Base-by-base conservation (phyloP, 2,113 vertebrate species). In the Salvelinus fontinalis region DNA sequence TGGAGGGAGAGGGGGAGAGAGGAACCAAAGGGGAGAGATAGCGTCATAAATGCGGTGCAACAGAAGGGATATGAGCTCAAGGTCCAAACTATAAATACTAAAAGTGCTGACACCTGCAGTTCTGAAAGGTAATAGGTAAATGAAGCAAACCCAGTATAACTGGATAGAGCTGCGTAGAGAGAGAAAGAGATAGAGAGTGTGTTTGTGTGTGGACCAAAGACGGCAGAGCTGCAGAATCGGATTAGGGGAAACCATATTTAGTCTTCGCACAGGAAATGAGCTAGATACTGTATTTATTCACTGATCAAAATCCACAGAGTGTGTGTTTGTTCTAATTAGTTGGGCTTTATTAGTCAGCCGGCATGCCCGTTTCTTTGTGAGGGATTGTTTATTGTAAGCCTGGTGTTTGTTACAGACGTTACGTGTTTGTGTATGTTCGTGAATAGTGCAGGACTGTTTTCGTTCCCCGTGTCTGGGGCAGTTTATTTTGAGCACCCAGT, bases 201-300 rank as follows among this genome's bases (percentile, higher is more conserved):
- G 49, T 71, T 49, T 82, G 13, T 14, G 71, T n/a, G 34, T 74
- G 83, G 64, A 69, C 71, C 48, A 80, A 75, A 72, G 70, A 74
- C 68, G 77, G 44, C 67, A 67, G 64, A 48, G 26, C 14, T 18
- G 69, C 76, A 65, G 74, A 82, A 90, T 85, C 16, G 14, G 31
- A 84, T 86, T 87, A 82, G 16, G 39, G 80, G 77, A 85, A 84
- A 84, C 80, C 70, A 76, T 80, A 78, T 88, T 89, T 79, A 74
- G 70, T 26, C 31, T 29, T 22, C 44, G 20, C 18, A 31, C 80
- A 85, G 84, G 88, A 90, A 88, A 71, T 82, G 84, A 82, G 79
- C 59, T 62, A 31, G 67, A 83, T 77, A 11, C 8, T 44, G 8
- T 11, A 44, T 44, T 44, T 44, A 84, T 3, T 73, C 24, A 66